Conservation (phyloP, 2,113 vertebrate genomes). For the Alligator mississippiensis region DNA sequence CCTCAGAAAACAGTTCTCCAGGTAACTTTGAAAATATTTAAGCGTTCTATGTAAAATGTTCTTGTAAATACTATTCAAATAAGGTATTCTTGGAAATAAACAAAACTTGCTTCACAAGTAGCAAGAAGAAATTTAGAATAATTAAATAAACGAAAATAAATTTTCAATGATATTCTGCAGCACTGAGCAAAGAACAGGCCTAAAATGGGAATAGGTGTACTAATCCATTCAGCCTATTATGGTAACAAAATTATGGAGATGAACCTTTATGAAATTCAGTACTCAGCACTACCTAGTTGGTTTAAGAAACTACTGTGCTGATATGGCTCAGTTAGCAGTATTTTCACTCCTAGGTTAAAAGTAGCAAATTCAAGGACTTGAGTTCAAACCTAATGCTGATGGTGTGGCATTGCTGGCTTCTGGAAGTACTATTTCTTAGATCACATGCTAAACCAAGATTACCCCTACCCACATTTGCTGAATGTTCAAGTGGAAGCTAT, state of each 20-base stretch:
- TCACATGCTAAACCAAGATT: not conserved
- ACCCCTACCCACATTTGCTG: not conserved
- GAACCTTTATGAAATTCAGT: not conserved
- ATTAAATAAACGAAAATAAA: not conserved
- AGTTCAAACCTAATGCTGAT: not conserved
- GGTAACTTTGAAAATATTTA: not conserved
- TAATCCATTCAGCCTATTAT: not conserved
- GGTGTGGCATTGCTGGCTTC: not conserved
- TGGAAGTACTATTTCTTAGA: not conserved
- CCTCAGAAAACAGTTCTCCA: not conserved
- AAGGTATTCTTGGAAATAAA: not conserved
- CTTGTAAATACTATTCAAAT: not conserved
- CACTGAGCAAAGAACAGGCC: not conserved
- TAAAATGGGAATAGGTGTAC: not conserved
- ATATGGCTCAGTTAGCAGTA: not conserved
- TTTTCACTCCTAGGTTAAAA: slow-evolving; percentile 8
- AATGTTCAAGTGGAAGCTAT: not conserved
- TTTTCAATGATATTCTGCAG: not conserved
- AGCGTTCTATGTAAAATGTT: not conserved
- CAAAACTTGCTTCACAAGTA: not conserved
- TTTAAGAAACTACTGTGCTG: not conserved
- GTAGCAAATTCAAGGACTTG: not conserved
- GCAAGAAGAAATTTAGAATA: not conserved
- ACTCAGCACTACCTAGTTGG: not conserved
- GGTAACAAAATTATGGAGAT: not conserved